These are phyloP conservation scores for Chiloscyllium plagiosum DNA, from an alignment of 2,113 vertebrate species.

Conservation along the genomic window DNA sequence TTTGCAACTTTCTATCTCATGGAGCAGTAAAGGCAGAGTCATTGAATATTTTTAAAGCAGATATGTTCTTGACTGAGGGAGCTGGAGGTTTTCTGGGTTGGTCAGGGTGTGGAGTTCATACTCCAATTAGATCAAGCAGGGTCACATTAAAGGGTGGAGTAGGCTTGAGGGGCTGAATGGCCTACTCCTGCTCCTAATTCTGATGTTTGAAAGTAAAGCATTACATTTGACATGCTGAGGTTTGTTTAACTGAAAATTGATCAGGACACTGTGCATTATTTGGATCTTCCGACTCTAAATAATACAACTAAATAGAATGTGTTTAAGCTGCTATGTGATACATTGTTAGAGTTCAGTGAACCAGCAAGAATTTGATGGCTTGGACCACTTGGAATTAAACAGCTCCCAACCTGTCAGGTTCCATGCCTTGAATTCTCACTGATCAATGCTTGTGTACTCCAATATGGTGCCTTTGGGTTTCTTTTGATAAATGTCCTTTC, in stretches of 20 bases:
- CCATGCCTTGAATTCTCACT: not conserved
- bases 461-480: not conserved
- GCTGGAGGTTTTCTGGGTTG: too few relatives aligned
- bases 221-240: not conserved
- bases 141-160: too few relatives aligned
- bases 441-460: not conserved
- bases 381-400: not conserved
- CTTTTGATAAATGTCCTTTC: slow-evolving; percentile 10
- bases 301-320: not conserved
- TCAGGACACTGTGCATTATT: not conserved
- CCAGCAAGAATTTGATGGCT: not conserved
- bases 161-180: too few relatives aligned
- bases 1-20: too few relatives aligned
- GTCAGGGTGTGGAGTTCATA: too few relatives aligned
- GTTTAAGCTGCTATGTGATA: not conserved
- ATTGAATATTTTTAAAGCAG: too few relatives aligned
- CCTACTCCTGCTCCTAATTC: not conserved
- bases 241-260: not conserved
- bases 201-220: not conserved
- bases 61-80: too few relatives aligned
- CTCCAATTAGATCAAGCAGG: too few relatives aligned
- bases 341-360: not conserved
- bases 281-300: not conserved
- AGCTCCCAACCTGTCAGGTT: not conserved
- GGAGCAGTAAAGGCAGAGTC: too few relatives aligned